Evolutionary conservation across 1,140 invertebrate species (phyloP), one percentile per base, ranked within the genome.

Genomic region (Conus betulinus): DNA sequence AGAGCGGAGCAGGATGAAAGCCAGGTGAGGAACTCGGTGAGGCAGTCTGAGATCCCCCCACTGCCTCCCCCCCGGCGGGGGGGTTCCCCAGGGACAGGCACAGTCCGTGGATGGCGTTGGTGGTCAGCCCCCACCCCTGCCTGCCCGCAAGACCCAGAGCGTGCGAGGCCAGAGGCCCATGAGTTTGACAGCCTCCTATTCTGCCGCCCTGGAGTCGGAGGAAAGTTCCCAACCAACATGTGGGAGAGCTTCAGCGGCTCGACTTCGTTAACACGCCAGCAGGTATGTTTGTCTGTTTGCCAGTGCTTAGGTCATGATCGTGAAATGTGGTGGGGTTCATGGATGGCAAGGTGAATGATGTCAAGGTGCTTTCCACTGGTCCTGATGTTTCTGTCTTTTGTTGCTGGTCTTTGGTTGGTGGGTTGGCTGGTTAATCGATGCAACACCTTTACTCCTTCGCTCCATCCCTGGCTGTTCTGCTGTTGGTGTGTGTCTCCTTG

Each of bases 51-150:
- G 11, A 53, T 57, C 13, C 85, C 85, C 1, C 74, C 85, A 25
- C 17, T 87, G n/a, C 85, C 85, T 23, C 85, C 85, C 25, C 85
- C 71, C 53, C 5, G 53, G 3, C 20, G 84, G 67, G 67, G n/a
- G 17, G 11, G 60, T 63, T 11, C 60, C 60, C 60, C 60, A 63
- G 60, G n/a, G n/a, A n/a, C 71, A 71, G 25, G 51, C 25, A 3
- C 27, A 25, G 74, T 57, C 85, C 23, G 5, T 76, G n/a, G 84
- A 85, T 11, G 23, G 25, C 67, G 23, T 6, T 39, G 20, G 8
- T 23, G 20, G 15, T 52, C n/a, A 27, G 23, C 71, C 85, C 85
- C 53, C 85, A 0, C 85, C 85, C 25, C 25, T 87, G 17, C 85
- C 85, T 0, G 74, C 85, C 53, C 67, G 85, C 5, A 87, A 79